Conservation (phyloP, 2,888 invertebrate species). For the Drosophila seclusa region DNA sequence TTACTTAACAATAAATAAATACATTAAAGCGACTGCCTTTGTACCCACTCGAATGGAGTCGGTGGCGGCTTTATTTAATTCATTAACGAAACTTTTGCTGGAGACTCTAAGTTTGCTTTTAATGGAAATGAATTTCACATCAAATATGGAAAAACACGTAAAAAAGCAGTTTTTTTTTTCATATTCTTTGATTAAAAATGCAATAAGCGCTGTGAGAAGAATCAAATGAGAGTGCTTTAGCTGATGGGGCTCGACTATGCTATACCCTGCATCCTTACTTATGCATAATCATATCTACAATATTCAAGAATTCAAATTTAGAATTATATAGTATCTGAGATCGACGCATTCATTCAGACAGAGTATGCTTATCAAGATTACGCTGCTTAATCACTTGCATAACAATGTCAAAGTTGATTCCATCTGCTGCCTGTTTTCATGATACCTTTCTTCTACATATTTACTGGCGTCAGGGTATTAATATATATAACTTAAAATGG, state of each 20-base stretch:
- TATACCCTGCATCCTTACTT: not conserved
- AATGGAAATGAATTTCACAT: slow-evolving; percentile 47
- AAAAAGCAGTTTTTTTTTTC: slow-evolving; percentile 5
- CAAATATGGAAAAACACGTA: slow-evolving; percentile 28
- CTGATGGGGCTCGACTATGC: not conserved
- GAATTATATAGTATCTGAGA: not conserved
- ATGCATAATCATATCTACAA: not conserved
- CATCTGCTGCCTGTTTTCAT: not conserved
- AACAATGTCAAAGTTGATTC: not conserved
- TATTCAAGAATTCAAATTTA: not conserved
- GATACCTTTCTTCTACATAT: not conserved
- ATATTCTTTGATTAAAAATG: slow-evolving; percentile 20
- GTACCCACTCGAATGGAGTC: not conserved
- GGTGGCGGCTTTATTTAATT: slow-evolving; percentile 9
- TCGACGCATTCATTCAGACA: not conserved
- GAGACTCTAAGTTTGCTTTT: slow-evolving; percentile 31
- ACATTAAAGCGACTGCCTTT: not conserved
- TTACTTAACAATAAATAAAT: not conserved
- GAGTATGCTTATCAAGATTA: not conserved
- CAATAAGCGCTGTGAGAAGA: slow-evolving; percentile 2
- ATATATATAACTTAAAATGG: slow-evolving; percentile 31
- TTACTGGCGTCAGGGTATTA: not conserved
- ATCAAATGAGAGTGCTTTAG: not conserved
- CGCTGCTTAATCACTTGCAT: not conserved
- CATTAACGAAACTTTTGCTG: slow-evolving; percentile 5